Evolutionary conservation across 1,140 invertebrate species (phyloP), one percentile per base, ranked within the genome.

Genomic region (Amyelois transitella): DNA sequence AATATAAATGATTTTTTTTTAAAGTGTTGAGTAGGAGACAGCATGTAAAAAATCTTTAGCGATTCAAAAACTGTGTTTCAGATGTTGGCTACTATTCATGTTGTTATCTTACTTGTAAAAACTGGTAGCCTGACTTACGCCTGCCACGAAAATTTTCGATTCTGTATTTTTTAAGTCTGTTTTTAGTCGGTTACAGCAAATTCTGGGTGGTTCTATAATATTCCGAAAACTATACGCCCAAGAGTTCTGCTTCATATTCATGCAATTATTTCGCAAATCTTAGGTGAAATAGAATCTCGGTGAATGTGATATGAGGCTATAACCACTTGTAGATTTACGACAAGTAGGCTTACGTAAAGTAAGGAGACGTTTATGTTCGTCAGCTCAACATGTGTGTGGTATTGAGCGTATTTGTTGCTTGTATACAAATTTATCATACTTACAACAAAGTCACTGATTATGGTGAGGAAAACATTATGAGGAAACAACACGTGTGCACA

Each of bases 271-370:
- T 58, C 53, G 55, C 58, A 60, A 60, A 59, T 20, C 20, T 12
- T 14, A 45, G n/a, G 43, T 64, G 61, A 58, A 70, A 66, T 32
- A 57, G 44, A 60, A 65, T 53, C 60, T 43, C 51, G 10, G 45
- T 48, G 20, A 19, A 48, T 61, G 49, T 55, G 60, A 62, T 61
- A 62, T 55, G 47, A 47, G 38, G 45, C 60, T 56, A 60, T 65
- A 60, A 69, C 51, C 55, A 43, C 58, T 18, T 22, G 32, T 51
- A 64, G 62, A 71, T 71, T 71, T 71, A 71, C 60, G 22, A 22
- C 28, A 24, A 43, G 25, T 47, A 43, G n/a, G 51, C 7, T 19
- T 53, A 43, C 58, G 64, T 71, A 71, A 71, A 71, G 56, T 51
- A 58, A 43, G 43, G 51, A 53, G 68, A 71, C 64, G 55, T 71